phyloP scores from a whole-genome alignment of 2,888 invertebrate genomes.

The Tholera decimalis region DNA sequence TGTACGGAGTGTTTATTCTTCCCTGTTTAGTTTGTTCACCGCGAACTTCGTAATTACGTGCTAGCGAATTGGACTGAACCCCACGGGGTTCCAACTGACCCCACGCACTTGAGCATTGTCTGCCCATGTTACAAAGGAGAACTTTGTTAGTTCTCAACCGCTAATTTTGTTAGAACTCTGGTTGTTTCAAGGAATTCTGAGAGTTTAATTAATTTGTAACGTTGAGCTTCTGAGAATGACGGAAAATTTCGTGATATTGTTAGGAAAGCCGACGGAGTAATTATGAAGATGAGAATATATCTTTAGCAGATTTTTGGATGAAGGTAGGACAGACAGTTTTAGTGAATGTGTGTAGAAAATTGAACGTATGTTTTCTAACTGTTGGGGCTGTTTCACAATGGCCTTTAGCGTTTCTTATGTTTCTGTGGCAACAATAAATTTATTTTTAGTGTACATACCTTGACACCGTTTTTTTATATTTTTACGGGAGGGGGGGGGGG shows the following conservation, averaged over 20 bases:
- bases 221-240: conserved; percentile 4
- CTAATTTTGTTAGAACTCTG: conserved; percentile 15
- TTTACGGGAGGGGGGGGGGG: too few species aligned
- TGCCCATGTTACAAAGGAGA: conserved; percentile 39
- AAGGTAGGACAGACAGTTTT: too few species aligned
- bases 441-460: too few species aligned
- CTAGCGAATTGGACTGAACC: conserved; percentile 19
- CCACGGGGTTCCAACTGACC: neutral
- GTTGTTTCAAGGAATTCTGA: conserved; percentile 14
- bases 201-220: conserved; percentile 6
- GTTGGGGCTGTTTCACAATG: too few species aligned
- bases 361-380: too few species aligned
- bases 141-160: conserved; percentile 26
- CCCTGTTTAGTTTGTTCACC: conserved; percentile 32
- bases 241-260: neutral
- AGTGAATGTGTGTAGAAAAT: too few species aligned
- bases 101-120: conserved; percentile 21
- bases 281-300: neutral
- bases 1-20: conserved; percentile 39
- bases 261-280: neutral
- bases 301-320: too few species aligned
- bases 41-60: conserved; percentile 48
- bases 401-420: too few species aligned
- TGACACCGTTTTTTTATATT: too few species aligned
- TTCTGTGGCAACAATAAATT: too few species aligned